Evolutionary conservation across 2,888 invertebrate species (phyloP).

Genomic region (Lamellibrachia columna): DNA sequence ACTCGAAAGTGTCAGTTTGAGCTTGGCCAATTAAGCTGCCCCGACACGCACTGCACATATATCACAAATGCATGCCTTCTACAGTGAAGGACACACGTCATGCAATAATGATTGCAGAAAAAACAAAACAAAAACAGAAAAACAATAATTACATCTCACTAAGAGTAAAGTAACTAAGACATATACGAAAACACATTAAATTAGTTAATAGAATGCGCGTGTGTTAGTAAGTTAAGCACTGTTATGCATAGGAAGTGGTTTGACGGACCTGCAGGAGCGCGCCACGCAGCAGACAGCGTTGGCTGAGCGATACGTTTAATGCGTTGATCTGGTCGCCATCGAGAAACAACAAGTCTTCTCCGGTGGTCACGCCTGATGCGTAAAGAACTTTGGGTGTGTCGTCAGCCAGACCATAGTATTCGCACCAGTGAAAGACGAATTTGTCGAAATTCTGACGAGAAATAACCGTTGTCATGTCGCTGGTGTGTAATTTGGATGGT

Average conservation of each 20-base stretch:
- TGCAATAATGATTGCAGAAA: too few relatives aligned
- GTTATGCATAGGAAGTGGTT: neutral
- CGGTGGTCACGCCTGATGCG: neutral
- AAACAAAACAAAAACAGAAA: too few relatives aligned
- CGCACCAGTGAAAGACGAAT: constrained; percentile 9
- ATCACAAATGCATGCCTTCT: too few relatives aligned
- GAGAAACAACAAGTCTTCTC: neutral
- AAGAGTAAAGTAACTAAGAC: too few relatives aligned
- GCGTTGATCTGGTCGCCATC: neutral
- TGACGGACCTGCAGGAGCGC: neutral
- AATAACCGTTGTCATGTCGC: neutral
- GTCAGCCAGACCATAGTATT: neutral
- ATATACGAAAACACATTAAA: too few relatives aligned
- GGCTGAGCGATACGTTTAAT: neutral
- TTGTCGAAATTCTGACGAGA: neutral
- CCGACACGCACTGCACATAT: too few relatives aligned
- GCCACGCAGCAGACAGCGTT: neutral
- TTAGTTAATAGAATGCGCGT: too few relatives aligned
- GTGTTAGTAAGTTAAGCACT: too few relatives aligned
- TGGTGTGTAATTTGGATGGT: neutral
- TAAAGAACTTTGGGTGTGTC: neutral
- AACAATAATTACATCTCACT: too few relatives aligned
- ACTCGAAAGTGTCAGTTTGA: too few relatives aligned
- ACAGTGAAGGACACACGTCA: too few relatives aligned
- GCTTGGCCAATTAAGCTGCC: too few relatives aligned